A percentile compares a stretch with the other conserved stretches of the same genome.
Evolutionary conservation across 1,140 invertebrate species (phyloP).

Genomic region (Uloborus diversus): DNA sequence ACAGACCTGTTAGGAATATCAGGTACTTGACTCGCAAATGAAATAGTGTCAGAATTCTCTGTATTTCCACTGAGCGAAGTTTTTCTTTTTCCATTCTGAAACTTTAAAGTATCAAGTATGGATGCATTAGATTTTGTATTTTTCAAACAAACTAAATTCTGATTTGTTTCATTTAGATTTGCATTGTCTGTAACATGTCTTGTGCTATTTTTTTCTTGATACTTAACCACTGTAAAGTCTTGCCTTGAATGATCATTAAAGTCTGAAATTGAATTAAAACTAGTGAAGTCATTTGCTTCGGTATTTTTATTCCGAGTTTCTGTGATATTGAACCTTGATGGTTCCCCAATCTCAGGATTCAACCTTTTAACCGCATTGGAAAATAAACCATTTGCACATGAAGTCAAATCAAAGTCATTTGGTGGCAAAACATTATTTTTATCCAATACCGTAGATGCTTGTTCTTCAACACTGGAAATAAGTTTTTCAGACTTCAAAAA

Average conservation of each 20-base stretch:
- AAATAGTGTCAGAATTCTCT: not conserved
- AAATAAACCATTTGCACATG: conserved; percentile 35
- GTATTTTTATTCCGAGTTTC: too few species aligned
- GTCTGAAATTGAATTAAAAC: not conserved
- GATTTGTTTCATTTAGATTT: not conserved
- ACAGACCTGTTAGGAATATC: conserved; percentile 8
- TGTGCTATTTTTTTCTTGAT: not conserved
- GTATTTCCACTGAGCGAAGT: not conserved
- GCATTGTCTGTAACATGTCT: not conserved
- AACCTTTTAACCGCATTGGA: conserved; percentile 32
- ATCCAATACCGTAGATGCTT: not conserved
- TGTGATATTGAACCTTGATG: too few species aligned
- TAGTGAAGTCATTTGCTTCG: not conserved
- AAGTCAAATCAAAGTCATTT: not conserved
- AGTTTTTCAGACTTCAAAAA: conserved; percentile 59
- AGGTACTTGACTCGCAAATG: not conserved
- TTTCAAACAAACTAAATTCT: not conserved
- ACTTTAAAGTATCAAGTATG: not conserved
- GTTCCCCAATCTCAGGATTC: not conserved
- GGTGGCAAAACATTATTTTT: not conserved
- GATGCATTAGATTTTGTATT: not conserved
- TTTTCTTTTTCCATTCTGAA: not conserved
- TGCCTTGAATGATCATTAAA: not conserved
- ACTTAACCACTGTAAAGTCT: not conserved
- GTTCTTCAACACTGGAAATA: not conserved